Evolutionary conservation across 2,113 vertebrate genomes (phyloP).

Genomic region (Oreochromis tanganicae): DNA sequence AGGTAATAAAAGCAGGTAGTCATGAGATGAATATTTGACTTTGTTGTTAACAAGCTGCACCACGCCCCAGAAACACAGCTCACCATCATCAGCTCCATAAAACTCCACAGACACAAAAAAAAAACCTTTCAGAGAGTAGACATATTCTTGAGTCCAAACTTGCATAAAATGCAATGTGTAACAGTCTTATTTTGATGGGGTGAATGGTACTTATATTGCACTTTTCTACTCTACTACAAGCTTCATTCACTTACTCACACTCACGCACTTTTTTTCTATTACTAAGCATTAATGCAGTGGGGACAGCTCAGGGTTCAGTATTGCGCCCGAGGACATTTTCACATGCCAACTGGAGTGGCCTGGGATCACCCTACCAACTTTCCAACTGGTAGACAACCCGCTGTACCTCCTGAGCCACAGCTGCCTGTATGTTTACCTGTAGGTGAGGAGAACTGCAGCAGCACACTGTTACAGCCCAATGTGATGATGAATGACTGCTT

Average conservation of each 20-base stretch:
- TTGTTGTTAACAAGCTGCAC: neutral
- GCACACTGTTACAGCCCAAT: slow-evolving; percentile 90
- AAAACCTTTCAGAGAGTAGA: neutral
- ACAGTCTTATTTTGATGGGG: neutral
- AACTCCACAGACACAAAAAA: neutral
- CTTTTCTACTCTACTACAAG: neutral
- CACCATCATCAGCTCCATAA: neutral
- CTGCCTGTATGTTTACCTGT: slow-evolving; percentile 65
- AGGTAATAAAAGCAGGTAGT: neutral
- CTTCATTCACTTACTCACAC: neutral
- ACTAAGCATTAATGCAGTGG: neutral
- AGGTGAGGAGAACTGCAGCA: slow-evolving; percentile 89
- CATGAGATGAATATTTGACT: neutral
- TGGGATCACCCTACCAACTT: neutral
- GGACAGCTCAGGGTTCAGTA: neutral
- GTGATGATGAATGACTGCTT: slow-evolving; percentile 98
- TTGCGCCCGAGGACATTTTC: neutral
- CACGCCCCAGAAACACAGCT: neutral
- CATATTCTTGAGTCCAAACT: neutral
- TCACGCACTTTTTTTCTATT: neutral
- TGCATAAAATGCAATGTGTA: neutral
- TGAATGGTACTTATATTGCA: neutral
- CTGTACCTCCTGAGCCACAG: neutral
- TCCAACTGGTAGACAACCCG: neutral
- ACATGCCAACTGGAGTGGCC: neutral